phyloP scores from a whole-genome alignment of 2,113 vertebrate species.

The Prunella himalayana region DNA sequence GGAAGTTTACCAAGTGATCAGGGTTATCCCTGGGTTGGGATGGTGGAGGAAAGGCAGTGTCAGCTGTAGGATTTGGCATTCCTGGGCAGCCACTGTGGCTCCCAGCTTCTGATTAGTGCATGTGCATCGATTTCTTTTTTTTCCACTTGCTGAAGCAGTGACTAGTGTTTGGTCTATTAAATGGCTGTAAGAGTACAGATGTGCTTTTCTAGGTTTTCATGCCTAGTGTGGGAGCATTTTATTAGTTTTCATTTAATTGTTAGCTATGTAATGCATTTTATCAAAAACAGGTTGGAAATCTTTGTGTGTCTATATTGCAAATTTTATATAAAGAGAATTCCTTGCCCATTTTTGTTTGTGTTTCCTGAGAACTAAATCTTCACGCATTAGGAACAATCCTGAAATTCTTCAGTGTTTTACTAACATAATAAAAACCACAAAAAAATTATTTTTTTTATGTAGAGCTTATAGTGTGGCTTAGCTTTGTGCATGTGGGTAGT shows the following conservation, averaged over 20 bases:
- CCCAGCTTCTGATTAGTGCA: neutral
- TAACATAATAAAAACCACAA: neutral
- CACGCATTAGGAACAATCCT: neutral
- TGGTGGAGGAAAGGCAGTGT: neutral
- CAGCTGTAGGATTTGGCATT: neutral
- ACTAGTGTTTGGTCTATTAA: neutral
- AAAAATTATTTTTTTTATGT: neutral
- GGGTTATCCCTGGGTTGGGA: neutral
- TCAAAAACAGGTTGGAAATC: neutral
- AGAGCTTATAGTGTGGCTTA: neutral
- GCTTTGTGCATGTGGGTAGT: neutral
- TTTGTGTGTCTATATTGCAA: neutral
- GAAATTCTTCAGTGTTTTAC: neutral
- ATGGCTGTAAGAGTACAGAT: neutral
- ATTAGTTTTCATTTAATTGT: neutral
- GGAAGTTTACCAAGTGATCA: neutral
- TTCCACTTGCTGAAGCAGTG: neutral
- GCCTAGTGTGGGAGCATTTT: neutral
- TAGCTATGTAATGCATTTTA: neutral
- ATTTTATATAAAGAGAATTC: neutral
- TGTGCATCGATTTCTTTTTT: fast-evolving
- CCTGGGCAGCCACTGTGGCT: neutral
- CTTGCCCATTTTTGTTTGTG: neutral
- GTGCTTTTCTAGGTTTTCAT: neutral
- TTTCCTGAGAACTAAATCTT: neutral